A percentile compares a stretch with the other conserved stretches of the same genome.
These are phyloP conservation scores for Syrrhaptes paradoxus DNA, from an alignment of 2,113 vertebrate species.

Conservation along the genomic window DNA sequence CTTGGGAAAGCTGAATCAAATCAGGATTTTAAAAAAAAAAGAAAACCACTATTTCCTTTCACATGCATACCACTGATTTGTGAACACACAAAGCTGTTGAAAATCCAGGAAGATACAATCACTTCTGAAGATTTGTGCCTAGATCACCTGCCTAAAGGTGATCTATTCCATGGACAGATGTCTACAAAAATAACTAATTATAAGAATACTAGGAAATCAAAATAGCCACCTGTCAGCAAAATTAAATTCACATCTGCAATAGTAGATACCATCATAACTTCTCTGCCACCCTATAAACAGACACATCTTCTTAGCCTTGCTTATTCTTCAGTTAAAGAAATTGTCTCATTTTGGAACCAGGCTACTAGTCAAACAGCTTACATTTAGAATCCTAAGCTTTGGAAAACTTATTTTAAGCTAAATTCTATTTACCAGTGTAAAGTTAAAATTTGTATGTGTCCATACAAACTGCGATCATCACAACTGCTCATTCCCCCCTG, in stretches of 20 bases:
- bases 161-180: not conserved
- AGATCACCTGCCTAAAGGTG: not conserved
- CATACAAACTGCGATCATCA: not conserved
- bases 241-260: not conserved
- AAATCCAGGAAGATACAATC: not conserved
- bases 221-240: not conserved
- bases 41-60: not conserved
- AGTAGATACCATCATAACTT: not conserved
- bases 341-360: not conserved
- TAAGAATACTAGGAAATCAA: not conserved
- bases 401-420: not conserved
- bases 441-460: rapidly evolving
- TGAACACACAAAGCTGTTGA: not conserved
- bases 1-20: not conserved
- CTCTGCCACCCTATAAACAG: not conserved
- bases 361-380: not conserved
- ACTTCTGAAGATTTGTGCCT: not conserved
- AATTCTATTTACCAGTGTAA: not conserved
- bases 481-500: not conserved
- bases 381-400: not conserved
- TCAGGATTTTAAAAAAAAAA: not conserved
- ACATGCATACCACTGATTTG: not conserved
- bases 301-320: not conserved
- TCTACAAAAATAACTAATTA: not conserved
- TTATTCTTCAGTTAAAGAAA: not conserved